phyloP scores from a whole-genome alignment of 2,888 invertebrate species.

The Sycophila texana region DNA sequence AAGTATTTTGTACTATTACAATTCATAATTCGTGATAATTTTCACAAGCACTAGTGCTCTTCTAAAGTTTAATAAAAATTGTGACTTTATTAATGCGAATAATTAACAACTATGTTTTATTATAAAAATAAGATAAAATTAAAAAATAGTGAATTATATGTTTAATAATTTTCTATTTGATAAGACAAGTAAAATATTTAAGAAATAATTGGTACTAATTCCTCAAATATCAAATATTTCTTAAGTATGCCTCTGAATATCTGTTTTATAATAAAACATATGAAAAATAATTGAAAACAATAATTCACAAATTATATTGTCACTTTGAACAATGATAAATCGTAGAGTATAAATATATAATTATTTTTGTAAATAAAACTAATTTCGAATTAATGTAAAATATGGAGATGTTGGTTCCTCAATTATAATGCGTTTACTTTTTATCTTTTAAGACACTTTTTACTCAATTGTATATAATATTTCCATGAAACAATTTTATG shows the following conservation, averaged over 20 bases:
- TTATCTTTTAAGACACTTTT: background rate
- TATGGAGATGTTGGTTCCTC: background rate
- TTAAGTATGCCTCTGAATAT: too few species aligned
- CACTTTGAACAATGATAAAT: constrained; percentile 3
- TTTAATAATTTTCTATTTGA: background rate
- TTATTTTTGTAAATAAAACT: constrained; percentile 11
- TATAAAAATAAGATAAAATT: background rate
- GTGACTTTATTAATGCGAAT: too few species aligned
- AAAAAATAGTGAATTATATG: background rate
- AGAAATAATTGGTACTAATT: constrained; percentile 21
- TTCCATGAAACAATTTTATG: constrained; percentile 21
- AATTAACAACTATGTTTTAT: background rate
- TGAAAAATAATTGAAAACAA: too few species aligned
- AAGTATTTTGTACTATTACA: too few species aligned
- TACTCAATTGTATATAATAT: constrained; percentile 33
- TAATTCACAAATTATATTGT: background rate
- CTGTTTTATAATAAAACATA: too few species aligned
- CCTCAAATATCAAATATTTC: constrained; percentile 7
- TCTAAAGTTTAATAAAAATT: too few species aligned
- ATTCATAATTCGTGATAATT: too few species aligned
- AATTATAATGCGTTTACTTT: constrained; percentile 8
- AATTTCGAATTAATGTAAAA: background rate
- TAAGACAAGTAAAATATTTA: background rate
- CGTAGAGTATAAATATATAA: background rate
- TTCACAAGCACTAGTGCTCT: background rate